phyloP scores from a whole-genome alignment of 2,888 invertebrate species.

The Rhingia campestris region DNA sequence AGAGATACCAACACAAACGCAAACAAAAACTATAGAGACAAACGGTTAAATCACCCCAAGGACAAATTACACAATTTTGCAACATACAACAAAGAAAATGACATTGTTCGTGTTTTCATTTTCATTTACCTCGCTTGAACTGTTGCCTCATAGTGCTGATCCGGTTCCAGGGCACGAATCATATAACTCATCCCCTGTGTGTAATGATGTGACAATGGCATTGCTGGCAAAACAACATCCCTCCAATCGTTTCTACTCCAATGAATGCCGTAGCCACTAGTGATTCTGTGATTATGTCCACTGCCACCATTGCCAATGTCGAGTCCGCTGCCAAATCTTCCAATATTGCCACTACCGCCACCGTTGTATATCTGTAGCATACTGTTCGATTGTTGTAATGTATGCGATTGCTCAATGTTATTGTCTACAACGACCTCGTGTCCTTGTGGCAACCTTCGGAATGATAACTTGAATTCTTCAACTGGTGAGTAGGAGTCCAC shows the following conservation, averaged over 20 bases:
- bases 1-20: neutral
- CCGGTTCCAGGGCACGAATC: slow-evolving; percentile 86
- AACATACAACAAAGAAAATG: slow-evolving; percentile 18
- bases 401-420: slow-evolving; percentile 80
- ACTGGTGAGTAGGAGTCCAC: slow-evolving; percentile 87
- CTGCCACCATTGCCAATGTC: slow-evolving; percentile 73
- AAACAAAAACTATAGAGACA: slow-evolving; percentile 1
- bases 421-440: slow-evolving; percentile 83
- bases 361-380: slow-evolving; percentile 78
- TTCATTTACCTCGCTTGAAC: slow-evolving; percentile 85
- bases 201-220: slow-evolving; percentile 84
- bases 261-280: slow-evolving; percentile 80
- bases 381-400: slow-evolving; percentile 68
- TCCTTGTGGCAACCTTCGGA: slow-evolving; percentile 85
- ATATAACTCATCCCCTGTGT: slow-evolving; percentile 87
- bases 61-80: slow-evolving; percentile 35
- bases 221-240: slow-evolving; percentile 85
- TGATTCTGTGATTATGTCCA: slow-evolving; percentile 80
- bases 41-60: slow-evolving; percentile 42
- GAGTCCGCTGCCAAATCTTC: slow-evolving; percentile 60
- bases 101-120: slow-evolving; percentile 14
- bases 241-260: slow-evolving; percentile 84
- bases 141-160: slow-evolving; percentile 87
- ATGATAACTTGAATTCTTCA: slow-evolving; percentile 87
- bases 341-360: slow-evolving; percentile 62